phyloP scores from a whole-genome alignment of 2,113 vertebrate species.

The Gymnocephalus cernua region DNA sequence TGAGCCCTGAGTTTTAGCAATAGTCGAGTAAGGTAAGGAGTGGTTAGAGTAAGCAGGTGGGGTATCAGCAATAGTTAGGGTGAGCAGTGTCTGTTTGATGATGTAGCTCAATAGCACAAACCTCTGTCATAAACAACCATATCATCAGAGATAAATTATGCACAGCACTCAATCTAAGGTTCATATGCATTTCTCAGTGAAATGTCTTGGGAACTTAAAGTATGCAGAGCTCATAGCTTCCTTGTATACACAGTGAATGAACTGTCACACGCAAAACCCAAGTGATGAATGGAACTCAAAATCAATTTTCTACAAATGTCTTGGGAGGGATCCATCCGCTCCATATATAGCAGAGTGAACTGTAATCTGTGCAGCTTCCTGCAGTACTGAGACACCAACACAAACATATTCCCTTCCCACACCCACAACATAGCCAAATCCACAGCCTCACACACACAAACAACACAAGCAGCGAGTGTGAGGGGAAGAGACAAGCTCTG shows the following conservation, averaged over 20 bases:
- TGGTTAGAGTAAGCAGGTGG: neutral
- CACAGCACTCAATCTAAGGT: constrained; percentile 56
- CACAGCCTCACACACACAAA: constrained; percentile 44
- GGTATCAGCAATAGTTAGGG: neutral
- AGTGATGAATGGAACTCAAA: constrained; percentile 73
- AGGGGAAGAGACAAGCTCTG: constrained; percentile 66
- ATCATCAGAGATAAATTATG: constrained; percentile 56
- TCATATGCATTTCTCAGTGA: constrained; percentile 57
- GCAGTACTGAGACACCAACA: constrained; percentile 52
- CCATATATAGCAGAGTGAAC: constrained; percentile 52
- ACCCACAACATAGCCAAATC: constrained; percentile 54
- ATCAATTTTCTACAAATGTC: constrained; percentile 74
- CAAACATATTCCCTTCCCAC: constrained; percentile 62
- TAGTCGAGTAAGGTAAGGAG: neutral
- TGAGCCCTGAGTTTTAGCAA: neutral
- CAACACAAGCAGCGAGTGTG: constrained; percentile 49
- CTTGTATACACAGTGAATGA: constrained; percentile 65
- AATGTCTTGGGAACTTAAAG: constrained; percentile 61
- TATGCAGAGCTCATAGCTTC: constrained; percentile 64
- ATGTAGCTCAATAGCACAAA: constrained; percentile 21
- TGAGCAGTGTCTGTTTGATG: constrained; percentile 11
- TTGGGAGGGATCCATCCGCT: constrained; percentile 63
- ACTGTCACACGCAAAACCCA: constrained; percentile 69
- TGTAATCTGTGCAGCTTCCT: constrained; percentile 56
- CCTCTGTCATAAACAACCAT: constrained; percentile 50